These are phyloP conservation scores for Meloidogyne floridensis DNA, from an alignment of 1,140 invertebrate genomes.

Conservation along the genomic window DNA sequence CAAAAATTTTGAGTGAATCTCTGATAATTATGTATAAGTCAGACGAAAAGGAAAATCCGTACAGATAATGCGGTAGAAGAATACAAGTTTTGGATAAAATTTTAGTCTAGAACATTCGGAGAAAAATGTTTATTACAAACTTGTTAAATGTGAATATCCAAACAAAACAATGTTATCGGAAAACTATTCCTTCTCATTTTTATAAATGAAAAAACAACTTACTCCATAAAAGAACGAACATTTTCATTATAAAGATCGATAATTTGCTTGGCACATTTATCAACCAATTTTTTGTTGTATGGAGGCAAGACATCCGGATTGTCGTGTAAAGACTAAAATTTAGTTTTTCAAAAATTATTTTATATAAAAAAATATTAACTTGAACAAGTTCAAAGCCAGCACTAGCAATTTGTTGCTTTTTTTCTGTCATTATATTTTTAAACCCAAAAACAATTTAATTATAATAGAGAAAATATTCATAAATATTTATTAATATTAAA, in stretches of 20 bases:
- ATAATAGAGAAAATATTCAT: neutral
- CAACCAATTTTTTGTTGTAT: slow-evolving; percentile 27
- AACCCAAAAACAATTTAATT: neutral
- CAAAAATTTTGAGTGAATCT: too few relatives aligned
- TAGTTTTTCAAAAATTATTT: neutral
- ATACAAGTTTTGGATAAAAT: too few relatives aligned
- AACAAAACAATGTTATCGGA: neutral
- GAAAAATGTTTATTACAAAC: too few relatives aligned
- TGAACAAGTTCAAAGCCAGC: slow-evolving; percentile 20
- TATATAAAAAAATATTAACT: neutral
- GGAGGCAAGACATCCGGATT: slow-evolving; percentile 39
- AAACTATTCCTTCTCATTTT: neutral
- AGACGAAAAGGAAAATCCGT: too few relatives aligned
- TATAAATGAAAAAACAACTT: neutral
- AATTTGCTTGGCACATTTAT: slow-evolving; percentile 37
- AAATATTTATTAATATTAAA: too few relatives aligned
- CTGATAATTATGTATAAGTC: too few relatives aligned
- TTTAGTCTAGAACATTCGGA: too few relatives aligned
- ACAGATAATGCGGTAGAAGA: too few relatives aligned
- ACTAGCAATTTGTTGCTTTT: neutral
- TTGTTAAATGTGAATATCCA: too few relatives aligned
- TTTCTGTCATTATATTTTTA: neutral
- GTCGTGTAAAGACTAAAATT: slow-evolving; percentile 31
- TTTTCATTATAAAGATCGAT: slow-evolving; percentile 35
- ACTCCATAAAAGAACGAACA: slow-evolving; percentile 14